Conservation (phyloP, 2,888 invertebrate species). For the Machimus rusticus region DNA sequence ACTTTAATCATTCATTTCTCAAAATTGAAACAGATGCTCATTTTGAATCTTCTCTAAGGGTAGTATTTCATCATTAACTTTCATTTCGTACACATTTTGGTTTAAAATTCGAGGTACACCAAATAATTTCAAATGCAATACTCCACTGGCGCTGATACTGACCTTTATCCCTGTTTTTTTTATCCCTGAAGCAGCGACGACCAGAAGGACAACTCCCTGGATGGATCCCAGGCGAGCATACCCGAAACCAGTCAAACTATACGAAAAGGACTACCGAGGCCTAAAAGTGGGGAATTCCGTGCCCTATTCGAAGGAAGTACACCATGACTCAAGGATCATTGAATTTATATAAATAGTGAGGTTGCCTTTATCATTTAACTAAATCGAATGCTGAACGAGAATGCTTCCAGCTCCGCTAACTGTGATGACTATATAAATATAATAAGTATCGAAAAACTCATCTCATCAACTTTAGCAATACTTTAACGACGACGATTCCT, state of each 20-base stretch:
- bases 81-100: too few relatives aligned
- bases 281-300: conserved; percentile 63
- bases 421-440: conserved; percentile 62
- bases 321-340: conserved; percentile 56
- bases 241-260: conserved; percentile 61
- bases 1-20: too few relatives aligned
- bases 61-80: too few relatives aligned
- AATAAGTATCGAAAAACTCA: conserved; percentile 61
- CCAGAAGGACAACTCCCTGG: conserved; percentile 61
- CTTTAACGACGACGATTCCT: conserved; percentile 53
- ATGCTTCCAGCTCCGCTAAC: conserved; percentile 63
- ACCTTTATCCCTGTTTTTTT: not conserved
- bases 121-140: not conserved
- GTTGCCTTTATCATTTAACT: not conserved
- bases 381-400: not conserved
- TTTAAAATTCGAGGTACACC: too few relatives aligned
- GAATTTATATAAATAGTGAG: conserved; percentile 45
- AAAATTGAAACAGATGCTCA: too few relatives aligned
- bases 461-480: conserved; percentile 51
- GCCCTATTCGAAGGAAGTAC: conserved; percentile 64
- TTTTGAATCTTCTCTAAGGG: too few relatives aligned
- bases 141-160: conserved; percentile 53
- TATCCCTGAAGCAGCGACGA: conserved; percentile 51
- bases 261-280: conserved; percentile 62
- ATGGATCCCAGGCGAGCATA: conserved; percentile 62